Base-by-base conservation (phyloP, 2,113 vertebrate species). In the Lynx canadensis region DNA sequence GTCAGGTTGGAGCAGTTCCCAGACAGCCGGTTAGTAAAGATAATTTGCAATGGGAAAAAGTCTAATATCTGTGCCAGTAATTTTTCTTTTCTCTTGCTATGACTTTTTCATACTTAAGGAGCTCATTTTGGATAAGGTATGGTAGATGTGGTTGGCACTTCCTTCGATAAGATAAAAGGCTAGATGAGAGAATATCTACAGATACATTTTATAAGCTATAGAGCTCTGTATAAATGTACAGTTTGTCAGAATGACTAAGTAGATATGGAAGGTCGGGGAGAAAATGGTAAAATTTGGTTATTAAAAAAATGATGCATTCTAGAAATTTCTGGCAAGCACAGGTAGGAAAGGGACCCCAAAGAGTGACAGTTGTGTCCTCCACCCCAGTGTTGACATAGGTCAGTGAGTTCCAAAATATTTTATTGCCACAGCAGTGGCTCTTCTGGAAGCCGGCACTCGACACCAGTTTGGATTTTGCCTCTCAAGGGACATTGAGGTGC, bases 21-120 rank as follows among this genome's bases (percentile, higher is more conserved):
- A 98, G 98, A 97, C 98, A 92, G 98, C 96, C 94, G 89, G 98
- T 98, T 98, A 92, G 41, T 91, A 89, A 96, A 85, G 98, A 98
- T 98, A 98, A 98, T 98, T 98, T 98, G 97, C 92, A 98, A 97
- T 96, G 98, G 98, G 98, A 98, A 94, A 98, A 98, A 89, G 97
- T 98, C 98, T 98, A 96, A 97, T 98, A 97, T 98, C 93, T 98
- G 65, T 98, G 98, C 96, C 98, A 98, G 96, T 29, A 82, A 29
- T 97, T 98, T 98, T 98, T 98, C 95, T 98, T 98, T 98, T 98
- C 97, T 97, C 97, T 96, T 95, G 97, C 81, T 95, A 97, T 97
- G 95, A 97, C 86, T 81, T 98, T 98, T 96, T 97, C n/a, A 66
- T 12, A 83, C 82, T 98, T 94, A 79, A 96, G 93, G 89, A 98